These are phyloP conservation scores for Phlogophora meticulosa DNA, from an alignment of 2,888 invertebrate genomes.

Conservation along the genomic window DNA sequence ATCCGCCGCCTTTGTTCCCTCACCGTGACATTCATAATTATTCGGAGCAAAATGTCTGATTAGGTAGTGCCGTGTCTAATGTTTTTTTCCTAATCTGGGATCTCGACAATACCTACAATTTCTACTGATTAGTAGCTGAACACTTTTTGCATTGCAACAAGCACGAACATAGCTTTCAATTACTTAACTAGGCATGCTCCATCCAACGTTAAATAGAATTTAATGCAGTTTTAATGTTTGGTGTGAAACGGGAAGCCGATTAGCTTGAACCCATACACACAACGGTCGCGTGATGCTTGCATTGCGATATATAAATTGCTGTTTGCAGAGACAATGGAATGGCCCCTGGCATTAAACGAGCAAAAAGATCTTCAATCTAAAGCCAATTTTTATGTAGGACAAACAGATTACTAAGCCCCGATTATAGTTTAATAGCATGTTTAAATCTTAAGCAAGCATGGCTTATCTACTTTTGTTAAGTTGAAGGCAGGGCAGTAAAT, in stretches of 20 bases:
- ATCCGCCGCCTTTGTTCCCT: slow-evolving; percentile 76
- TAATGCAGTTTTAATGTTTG: slow-evolving; percentile 88
- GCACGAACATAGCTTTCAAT: slow-evolving; percentile 80
- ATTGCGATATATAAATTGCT: slow-evolving; percentile 80
- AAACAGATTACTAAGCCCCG: slow-evolving; percentile 70
- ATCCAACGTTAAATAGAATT: slow-evolving; percentile 84
- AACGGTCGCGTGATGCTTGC: slow-evolving; percentile 76
- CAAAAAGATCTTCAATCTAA: slow-evolving; percentile 75
- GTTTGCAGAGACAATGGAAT: slow-evolving; percentile 79
- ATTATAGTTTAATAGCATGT: slow-evolving; percentile 66
- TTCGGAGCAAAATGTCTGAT: slow-evolving; percentile 68
- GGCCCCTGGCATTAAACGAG: slow-evolving; percentile 71
- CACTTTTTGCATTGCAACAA: slow-evolving; percentile 77
- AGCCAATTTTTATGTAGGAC: slow-evolving; percentile 76
- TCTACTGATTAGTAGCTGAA: slow-evolving; percentile 61
- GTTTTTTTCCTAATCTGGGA: slow-evolving; percentile 46
- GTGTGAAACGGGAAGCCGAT: slow-evolving; percentile 81
- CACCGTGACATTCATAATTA: slow-evolving; percentile 84
- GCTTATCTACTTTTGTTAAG: slow-evolving; percentile 46
- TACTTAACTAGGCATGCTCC: slow-evolving; percentile 80
- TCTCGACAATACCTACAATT: slow-evolving; percentile 45
- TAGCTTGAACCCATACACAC: slow-evolving; percentile 73
- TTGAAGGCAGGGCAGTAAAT: slow-evolving; percentile 25
- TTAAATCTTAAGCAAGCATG: slow-evolving; percentile 68
- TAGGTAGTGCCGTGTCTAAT: slow-evolving; percentile 38